Evolutionary conservation across 2,888 invertebrate species (phyloP).

Genomic region (Atethmia centrago): DNA sequence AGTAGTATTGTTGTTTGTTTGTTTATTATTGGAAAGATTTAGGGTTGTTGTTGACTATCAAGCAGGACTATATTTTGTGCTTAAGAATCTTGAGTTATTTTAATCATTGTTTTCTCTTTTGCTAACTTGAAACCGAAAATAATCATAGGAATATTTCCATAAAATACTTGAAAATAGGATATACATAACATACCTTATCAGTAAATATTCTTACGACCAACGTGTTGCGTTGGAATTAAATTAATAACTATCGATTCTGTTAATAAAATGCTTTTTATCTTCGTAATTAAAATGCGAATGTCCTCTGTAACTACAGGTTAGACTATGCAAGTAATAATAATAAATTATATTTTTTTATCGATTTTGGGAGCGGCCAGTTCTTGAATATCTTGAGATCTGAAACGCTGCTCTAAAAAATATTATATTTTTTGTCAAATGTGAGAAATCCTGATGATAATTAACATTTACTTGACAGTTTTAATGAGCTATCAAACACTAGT

Average conservation of each 20-base stretch:
- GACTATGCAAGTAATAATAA: background rate
- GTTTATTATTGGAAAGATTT: background rate
- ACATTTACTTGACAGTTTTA: background rate
- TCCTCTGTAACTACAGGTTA: background rate
- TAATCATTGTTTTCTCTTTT: background rate
- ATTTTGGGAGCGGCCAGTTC: background rate
- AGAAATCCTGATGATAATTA: background rate
- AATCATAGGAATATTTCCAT: constrained; percentile 1
- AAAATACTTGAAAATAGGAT: background rate
- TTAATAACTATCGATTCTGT: background rate
- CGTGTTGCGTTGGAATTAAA: constrained; percentile 12
- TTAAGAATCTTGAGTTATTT: background rate
- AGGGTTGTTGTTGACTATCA: background rate
- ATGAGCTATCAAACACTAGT: background rate
- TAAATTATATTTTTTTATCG: background rate
- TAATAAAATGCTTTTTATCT: constrained; percentile 8
- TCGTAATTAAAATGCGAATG: constrained; percentile 17
- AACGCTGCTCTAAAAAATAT: background rate
- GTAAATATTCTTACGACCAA: background rate
- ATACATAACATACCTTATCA: background rate
- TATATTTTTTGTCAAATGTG: too few species aligned
- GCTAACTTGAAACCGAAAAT: background rate
- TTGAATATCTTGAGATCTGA: background rate
- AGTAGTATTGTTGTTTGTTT: background rate
- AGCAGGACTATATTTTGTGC: background rate